phyloP scores from a whole-genome alignment of 2,888 invertebrate species.

The Pecten maximus region DNA sequence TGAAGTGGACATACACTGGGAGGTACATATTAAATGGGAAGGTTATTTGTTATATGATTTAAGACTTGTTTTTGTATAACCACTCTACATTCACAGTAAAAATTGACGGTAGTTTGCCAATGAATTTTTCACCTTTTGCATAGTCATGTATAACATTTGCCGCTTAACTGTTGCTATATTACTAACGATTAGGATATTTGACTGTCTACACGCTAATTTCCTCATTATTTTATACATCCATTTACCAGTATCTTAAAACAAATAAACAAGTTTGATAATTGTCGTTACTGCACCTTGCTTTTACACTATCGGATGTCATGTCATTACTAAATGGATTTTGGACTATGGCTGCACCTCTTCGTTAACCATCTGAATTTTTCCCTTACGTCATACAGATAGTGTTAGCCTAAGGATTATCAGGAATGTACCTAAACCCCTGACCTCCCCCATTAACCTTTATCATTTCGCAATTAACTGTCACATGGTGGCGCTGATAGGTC shows the following conservation, averaged over 20 bases:
- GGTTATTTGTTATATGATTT: too few relatives aligned
- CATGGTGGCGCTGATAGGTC: not conserved
- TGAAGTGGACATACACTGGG: too few relatives aligned
- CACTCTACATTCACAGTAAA: too few relatives aligned
- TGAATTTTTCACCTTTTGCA: too few relatives aligned
- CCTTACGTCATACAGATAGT: not conserved
- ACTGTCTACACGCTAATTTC: too few relatives aligned
- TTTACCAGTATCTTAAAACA: not conserved
- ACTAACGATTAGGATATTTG: too few relatives aligned
- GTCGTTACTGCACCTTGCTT: not conserved
- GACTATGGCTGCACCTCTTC: not conserved
- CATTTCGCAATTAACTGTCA: not conserved
- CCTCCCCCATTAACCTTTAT: not conserved
- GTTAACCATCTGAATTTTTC: not conserved
- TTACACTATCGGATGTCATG: not conserved
- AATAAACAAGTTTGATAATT: not conserved
- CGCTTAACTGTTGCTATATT: too few relatives aligned
- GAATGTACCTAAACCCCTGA: not conserved
- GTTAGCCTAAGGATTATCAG: not conserved
- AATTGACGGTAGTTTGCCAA: too few relatives aligned
- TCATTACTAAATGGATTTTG: not conserved
- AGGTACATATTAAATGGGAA: too few relatives aligned
- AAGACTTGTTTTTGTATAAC: too few relatives aligned
- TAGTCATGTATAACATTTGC: too few relatives aligned
- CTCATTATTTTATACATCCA: not conserved